Percentiles rank a stretch among this genome's conserved stretches.
phyloP scores from a whole-genome alignment of 2,113 vertebrate species.

The Otolemur garnettii region DNA sequence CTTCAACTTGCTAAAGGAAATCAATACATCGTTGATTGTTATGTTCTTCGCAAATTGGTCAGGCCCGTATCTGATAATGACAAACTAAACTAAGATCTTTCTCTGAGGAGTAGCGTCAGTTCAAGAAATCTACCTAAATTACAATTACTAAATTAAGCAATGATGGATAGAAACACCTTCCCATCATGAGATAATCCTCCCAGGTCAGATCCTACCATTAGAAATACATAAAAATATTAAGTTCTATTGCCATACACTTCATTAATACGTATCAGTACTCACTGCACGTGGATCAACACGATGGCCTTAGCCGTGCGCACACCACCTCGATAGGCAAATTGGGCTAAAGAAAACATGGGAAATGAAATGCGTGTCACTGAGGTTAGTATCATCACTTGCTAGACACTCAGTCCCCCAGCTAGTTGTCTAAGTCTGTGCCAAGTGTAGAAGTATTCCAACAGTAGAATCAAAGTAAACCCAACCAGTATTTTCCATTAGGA shows the following conservation, averaged over 20 bases:
- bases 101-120: neutral
- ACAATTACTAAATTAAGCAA: slow-evolving; percentile 51
- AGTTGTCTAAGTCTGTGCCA: slow-evolving; percentile 1
- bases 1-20: slow-evolving; percentile 64
- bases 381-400: neutral
- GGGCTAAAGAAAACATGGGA: neutral
- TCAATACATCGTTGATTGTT: slow-evolving; percentile 58
- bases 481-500: neutral
- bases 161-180: slow-evolving; percentile 55
- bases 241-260: slow-evolving; percentile 40
- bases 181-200: slow-evolving; percentile 49
- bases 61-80: slow-evolving; percentile 38
- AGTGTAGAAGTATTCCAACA: neutral
- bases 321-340: neutral
- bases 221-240: slow-evolving; percentile 58
- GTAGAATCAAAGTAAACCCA: neutral
- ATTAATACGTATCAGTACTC: slow-evolving; percentile 66
- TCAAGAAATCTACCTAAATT: slow-evolving; percentile 48
- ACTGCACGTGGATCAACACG: neutral
- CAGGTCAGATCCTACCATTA: slow-evolving; percentile 67
- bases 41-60: slow-evolving; percentile 25
- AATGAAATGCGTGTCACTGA: neutral
- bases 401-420: neutral
- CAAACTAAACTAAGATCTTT: slow-evolving; percentile 62
- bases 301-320: neutral